phyloP scores from a whole-genome alignment of 1,140 invertebrate genomes.

The Brachionus calyciflorus region DNA sequence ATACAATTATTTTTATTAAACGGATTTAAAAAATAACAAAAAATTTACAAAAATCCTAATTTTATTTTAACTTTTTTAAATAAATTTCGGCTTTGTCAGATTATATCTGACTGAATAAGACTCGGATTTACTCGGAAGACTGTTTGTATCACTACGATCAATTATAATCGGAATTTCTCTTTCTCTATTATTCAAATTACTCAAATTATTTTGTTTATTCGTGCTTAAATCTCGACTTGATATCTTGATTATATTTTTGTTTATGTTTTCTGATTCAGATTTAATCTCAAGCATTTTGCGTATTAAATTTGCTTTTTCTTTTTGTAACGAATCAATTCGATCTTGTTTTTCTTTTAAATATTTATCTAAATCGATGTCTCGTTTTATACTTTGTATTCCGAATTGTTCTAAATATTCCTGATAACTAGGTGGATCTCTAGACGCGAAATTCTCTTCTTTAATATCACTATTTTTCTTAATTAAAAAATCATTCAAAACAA shows the following conservation, averaged over 20 bases:
- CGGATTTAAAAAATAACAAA: too few relatives aligned
- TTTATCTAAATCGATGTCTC: slow-evolving; percentile 9
- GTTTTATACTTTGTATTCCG: background rate
- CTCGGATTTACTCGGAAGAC: background rate
- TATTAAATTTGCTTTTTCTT: slow-evolving; percentile 35
- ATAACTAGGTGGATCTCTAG: slow-evolving; percentile 26
- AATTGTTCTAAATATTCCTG: slow-evolving; percentile 25
- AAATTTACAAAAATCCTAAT: too few relatives aligned
- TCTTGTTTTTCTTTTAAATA: slow-evolving; percentile 44
- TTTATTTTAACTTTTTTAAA: too few relatives aligned
- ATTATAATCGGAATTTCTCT: slow-evolving; percentile 37
- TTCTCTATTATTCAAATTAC: background rate
- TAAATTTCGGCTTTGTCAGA: too few relatives aligned
- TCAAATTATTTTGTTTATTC: background rate
- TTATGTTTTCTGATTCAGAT: slow-evolving; percentile 17
- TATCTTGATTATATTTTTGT: slow-evolving; percentile 22
- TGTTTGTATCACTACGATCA: background rate
- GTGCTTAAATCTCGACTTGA: background rate
- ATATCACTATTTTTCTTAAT: background rate
- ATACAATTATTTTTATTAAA: too few relatives aligned
- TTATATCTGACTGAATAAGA: too few relatives aligned
- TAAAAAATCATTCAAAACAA: slow-evolving; percentile 17
- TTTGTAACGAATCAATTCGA: background rate
- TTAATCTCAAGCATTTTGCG: slow-evolving; percentile 31
- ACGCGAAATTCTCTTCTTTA: too few relatives aligned